phyloP scores from a whole-genome alignment of 2,888 invertebrate genomes.

The Idaea aversata region DNA sequence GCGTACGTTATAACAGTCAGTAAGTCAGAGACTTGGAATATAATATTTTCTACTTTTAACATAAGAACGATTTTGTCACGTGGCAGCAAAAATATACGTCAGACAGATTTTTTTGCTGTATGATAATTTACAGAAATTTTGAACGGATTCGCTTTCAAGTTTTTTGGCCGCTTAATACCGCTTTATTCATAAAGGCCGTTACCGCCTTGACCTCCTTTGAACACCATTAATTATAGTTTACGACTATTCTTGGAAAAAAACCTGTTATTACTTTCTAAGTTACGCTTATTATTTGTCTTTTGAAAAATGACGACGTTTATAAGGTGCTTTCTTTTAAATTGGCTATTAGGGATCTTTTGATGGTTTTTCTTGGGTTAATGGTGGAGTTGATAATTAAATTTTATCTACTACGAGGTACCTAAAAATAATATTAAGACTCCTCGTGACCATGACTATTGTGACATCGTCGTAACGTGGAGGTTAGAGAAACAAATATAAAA shows the following conservation, averaged over 20 bases:
- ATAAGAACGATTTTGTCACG: too few relatives aligned
- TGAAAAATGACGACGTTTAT: background rate
- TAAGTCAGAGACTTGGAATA: too few relatives aligned
- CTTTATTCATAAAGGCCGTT: background rate
- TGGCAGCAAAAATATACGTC: too few relatives aligned
- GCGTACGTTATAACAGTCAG: too few relatives aligned
- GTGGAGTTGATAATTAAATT: background rate
- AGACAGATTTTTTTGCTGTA: too few relatives aligned
- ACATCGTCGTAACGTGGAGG: too few relatives aligned
- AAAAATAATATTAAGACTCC: background rate
- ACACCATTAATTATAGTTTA: slow-evolving; percentile 1
- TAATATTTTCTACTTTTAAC: too few relatives aligned
- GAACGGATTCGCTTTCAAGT: too few relatives aligned
- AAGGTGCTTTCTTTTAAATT: slow-evolving; percentile 1
- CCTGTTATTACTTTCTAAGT: background rate
- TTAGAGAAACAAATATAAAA: too few relatives aligned
- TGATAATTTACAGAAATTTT: too few relatives aligned
- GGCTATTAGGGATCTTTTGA: background rate
- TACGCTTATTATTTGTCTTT: background rate
- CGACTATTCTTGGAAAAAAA: background rate
- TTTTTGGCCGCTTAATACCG: too few relatives aligned
- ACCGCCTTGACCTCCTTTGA: background rate
- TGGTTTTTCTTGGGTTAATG: background rate
- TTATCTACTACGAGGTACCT: background rate
- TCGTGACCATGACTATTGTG: too few relatives aligned